Evolutionary conservation across 2,888 invertebrate genomes (phyloP), one percentile per base, ranked within the genome.

Genomic region (Deroplatys truncata): DNA sequence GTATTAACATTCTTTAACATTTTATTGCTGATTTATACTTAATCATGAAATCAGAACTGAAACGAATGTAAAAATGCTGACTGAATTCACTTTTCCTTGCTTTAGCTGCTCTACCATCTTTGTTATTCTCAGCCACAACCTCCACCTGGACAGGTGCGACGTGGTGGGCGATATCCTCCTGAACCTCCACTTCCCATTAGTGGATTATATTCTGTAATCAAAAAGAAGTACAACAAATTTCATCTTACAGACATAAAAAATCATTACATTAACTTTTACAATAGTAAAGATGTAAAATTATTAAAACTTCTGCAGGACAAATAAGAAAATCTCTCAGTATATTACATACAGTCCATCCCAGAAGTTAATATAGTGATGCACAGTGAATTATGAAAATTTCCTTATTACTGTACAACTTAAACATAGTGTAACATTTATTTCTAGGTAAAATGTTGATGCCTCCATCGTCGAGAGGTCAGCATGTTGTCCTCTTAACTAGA

Each of bases 111-210:
- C 13, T 43, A 43, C 1, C 43, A 43, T 20, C 20, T 72, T 72
- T 20, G 7, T 72, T 16, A 72, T 43, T 43, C 43, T 72, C 20
- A 88, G 7, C 89, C 89, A 88, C 89, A 89, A 28, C 89, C 89
- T 15, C 89, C 89, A 15, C 89, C 84, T 31, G 89, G 88, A 82
- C 89, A 89, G 20, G 84, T 49, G 9, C 89, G 89, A n/a, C 89
- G 56, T 13, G 84, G 29, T 15, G 89, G 89, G 1, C 88, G 84
- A 82, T 88, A 89, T 16, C 88, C 88, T 56, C 88, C 84, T n/a
- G 88, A 84, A n/a, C 84, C 43, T 43, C 89, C 88, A 43, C 28
- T n/a, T 28, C 89, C 89, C 87, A 87, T 89, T 72, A 89, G 25
- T 9, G 89, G 89, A 82, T 88, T 88, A 35, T 88, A 89, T 28